Percentiles rank a stretch among this genome's conserved stretches.
Conservation (phyloP, 2,888 invertebrate species). For the Cryptophagus acutangulus region DNA sequence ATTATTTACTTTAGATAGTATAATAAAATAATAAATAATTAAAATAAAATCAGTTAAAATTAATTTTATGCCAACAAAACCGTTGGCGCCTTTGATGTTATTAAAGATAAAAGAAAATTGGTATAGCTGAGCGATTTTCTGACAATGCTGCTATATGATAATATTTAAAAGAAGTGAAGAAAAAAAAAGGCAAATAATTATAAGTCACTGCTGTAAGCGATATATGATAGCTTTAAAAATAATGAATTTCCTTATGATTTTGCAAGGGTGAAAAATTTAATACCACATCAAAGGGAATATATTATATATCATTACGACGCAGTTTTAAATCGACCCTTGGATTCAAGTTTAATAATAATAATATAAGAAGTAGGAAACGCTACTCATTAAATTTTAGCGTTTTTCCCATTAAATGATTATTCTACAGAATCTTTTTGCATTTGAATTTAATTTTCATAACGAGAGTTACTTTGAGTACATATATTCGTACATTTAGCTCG, state of each 20-base stretch:
- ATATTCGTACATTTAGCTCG: too few species aligned
- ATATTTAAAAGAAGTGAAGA: constrained; percentile 30
- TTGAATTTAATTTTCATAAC: too few species aligned
- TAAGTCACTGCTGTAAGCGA: constrained; percentile 25
- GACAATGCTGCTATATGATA: constrained; percentile 36
- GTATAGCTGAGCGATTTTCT: constrained; percentile 22
- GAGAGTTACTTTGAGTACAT: too few species aligned
- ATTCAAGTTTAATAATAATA: too few species aligned
- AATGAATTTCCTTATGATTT: constrained; percentile 31
- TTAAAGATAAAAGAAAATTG: constrained; percentile 19
- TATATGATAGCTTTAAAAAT: constrained; percentile 30
- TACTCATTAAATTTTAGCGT: too few species aligned
- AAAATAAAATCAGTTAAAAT: background rate
- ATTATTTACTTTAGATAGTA: background rate
- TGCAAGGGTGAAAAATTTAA: constrained; percentile 32
- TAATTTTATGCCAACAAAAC: background rate
- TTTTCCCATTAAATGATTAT: too few species aligned
- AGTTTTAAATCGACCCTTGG: constrained; percentile 6
- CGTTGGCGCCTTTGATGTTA: too few species aligned
- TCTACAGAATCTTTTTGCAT: too few species aligned
- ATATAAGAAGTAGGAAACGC: constrained; percentile 9
- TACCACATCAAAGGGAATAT: constrained; percentile 35
- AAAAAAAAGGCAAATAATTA: constrained; percentile 34
- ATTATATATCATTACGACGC: constrained; percentile 5
- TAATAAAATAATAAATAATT: background rate